Evolutionary conservation across 23 tunicate species (phyloP), one percentile per base, ranked within the genome.

Genomic region (Pegea sp.): DNA sequence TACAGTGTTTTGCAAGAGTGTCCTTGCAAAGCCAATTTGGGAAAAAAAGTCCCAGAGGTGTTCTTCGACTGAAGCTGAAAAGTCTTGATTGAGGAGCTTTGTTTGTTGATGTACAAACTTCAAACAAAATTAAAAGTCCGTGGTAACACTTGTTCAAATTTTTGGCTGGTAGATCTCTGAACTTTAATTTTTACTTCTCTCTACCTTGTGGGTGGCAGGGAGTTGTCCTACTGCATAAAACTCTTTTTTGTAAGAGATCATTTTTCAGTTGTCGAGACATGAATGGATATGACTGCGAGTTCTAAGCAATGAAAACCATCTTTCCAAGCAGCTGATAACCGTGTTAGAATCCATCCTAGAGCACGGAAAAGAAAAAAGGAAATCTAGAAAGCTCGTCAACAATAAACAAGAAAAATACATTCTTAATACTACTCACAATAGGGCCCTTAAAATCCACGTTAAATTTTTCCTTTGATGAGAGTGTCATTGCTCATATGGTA

Each of bases 1-100:
- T 4, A 26, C 22, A 2, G 48, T 8, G 6, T 59, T 48, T 20
- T 51, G 69, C 22, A 44, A 32, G 13, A 61, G 54, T 26, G 65
- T 30, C 4, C 65, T 54, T 5, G n/a, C n/a, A n/a, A n/a, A 61
- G 33, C 65, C 65, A 61, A 31, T 26, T 61, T 30, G 65, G 65
- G 4, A 61, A 6, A 18, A 18, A 5, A 5, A 24, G 24, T 5
- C 65, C 65, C 13, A 61, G 3, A 53, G 44, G 43, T 3, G 30
- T 20, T 4, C 43, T 46, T 28, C 68, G 11, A 30, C 20, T 28
- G 22, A 63, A 63, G 53, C 30, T 28, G 44, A 52, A 29, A 29
- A 63, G 51, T 25, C 51, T n/a, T 52, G 50, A 58, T 8, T 63
- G 68, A 28, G 60, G 68, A 5, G 71, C 56, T 23, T 6, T 24